Evolutionary conservation across 2,113 vertebrate genomes (phyloP).

Genomic region (Trichechus manatus): DNA sequence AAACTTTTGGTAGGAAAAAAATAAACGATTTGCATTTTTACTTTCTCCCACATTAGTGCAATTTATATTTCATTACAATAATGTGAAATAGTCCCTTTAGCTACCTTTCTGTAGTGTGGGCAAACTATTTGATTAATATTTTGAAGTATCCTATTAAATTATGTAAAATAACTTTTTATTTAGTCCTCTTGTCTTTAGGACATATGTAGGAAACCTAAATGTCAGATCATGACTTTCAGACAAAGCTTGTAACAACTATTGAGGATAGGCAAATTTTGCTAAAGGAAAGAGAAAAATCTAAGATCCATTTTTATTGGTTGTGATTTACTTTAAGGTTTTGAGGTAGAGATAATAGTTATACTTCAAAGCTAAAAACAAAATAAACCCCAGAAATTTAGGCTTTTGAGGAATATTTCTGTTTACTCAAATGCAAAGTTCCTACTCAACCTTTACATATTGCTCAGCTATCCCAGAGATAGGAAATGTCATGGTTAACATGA

Average conservation of each 20-base stretch:
- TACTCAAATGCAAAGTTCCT: background rate
- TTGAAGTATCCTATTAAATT: background rate
- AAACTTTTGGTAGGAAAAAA: constrained; percentile 36
- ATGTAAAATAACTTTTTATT: background rate
- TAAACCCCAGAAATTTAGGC: background rate
- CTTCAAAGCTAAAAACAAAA: constrained; percentile 20
- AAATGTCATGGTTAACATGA: background rate
- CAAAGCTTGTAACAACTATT: background rate
- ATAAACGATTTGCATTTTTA: constrained; percentile 5
- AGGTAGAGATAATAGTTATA: background rate
- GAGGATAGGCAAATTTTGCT: background rate
- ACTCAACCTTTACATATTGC: background rate
- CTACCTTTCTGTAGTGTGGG: background rate
- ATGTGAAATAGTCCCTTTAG: constrained; percentile 4
- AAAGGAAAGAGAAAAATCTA: background rate
- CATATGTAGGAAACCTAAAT: background rate
- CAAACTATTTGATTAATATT: constrained; percentile 29
- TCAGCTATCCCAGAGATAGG: background rate
- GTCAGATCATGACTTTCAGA: background rate
- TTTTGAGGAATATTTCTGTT: background rate
- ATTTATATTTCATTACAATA: constrained; percentile 46
- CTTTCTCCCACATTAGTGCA: background rate
- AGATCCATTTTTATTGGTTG: background rate
- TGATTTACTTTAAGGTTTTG: background rate
- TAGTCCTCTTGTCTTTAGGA: background rate